These are phyloP conservation scores for Triplophysa yarkandensis DNA, from an alignment of 2,797 vertebrate genomes.

Conservation along the genomic window DNA sequence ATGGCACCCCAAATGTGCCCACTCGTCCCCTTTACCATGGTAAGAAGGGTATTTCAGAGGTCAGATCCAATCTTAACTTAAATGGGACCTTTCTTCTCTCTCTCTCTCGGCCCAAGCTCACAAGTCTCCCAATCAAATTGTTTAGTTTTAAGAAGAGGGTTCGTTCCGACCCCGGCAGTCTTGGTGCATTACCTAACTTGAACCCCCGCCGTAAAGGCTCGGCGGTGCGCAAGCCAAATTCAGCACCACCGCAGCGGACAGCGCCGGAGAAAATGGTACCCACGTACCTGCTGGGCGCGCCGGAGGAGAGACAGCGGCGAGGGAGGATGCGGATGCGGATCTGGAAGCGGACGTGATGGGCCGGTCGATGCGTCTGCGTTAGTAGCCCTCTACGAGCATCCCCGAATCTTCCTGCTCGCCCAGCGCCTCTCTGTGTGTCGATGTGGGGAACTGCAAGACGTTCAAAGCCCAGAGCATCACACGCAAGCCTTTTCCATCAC, in stretches of 20 bases:
- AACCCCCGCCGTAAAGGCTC: slow-evolving; percentile 31
- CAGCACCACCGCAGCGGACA: slow-evolving; percentile 44
- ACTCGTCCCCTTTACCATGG: slow-evolving; percentile 17
- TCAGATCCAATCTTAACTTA: slow-evolving; percentile 26
- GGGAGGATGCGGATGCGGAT: slow-evolving; percentile 12
- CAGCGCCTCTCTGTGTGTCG: slow-evolving; percentile 44
- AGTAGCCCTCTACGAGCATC: slow-evolving; percentile 44
- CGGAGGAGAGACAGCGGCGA: neutral
- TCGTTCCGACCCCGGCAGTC: slow-evolving; percentile 28
- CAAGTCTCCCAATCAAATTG: slow-evolving; percentile 2
- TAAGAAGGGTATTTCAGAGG: slow-evolving; percentile 20
- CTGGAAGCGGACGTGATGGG: slow-evolving; percentile 31
- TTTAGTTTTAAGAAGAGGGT: neutral
- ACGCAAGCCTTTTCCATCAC: slow-evolving; percentile 33
- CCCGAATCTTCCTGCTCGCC: slow-evolving; percentile 42
- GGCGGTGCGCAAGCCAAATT: slow-evolving; percentile 13
- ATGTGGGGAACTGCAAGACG: slow-evolving; percentile 48
- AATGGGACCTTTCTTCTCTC: slow-evolving; percentile 2
- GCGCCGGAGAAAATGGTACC: slow-evolving; percentile 15
- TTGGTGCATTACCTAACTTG: slow-evolving; percentile 46
- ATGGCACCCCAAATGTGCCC: slow-evolving; percentile 14
- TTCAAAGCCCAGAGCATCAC: slow-evolving; percentile 32
- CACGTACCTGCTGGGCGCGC: slow-evolving; percentile 29
- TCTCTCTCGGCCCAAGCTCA: neutral
- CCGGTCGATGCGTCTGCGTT: slow-evolving; percentile 31